A percentile compares a stretch with the other conserved stretches of the same genome.
phyloP scores from a whole-genome alignment of 2,888 invertebrate genomes.

The Spialia ferax region DNA sequence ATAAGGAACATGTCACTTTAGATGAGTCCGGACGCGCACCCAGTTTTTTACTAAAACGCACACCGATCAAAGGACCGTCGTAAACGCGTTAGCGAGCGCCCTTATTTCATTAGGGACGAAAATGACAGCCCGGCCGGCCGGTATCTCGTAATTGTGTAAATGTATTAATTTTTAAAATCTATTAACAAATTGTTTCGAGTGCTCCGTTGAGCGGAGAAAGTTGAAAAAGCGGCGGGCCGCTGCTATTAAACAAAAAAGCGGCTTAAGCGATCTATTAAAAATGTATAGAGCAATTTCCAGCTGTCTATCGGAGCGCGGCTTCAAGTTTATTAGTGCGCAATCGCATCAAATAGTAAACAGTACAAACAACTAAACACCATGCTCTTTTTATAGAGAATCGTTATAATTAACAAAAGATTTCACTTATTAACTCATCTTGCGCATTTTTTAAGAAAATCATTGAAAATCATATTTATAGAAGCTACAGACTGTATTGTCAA shows the following conservation, averaged over 20 bases:
- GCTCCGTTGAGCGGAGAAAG: slow-evolving; percentile 48
- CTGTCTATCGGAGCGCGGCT: slow-evolving; percentile 56
- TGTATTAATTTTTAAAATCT: slow-evolving; percentile 82
- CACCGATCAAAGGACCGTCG: slow-evolving; percentile 70
- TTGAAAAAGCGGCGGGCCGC: slow-evolving; percentile 64
- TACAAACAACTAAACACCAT: too few relatives aligned
- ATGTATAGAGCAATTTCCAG: slow-evolving; percentile 78
- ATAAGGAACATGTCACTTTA: too few relatives aligned
- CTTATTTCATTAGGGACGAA: slow-evolving; percentile 69
- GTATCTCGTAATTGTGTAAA: slow-evolving; percentile 68
- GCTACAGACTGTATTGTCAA: too few relatives aligned
- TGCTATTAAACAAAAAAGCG: slow-evolving; percentile 71
- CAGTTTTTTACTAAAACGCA: slow-evolving; percentile 65
- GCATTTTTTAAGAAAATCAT: too few relatives aligned
- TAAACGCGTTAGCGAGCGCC: slow-evolving; percentile 64
- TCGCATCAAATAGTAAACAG: slow-evolving; percentile 52
- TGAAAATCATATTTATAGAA: too few relatives aligned
- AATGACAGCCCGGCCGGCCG: slow-evolving; percentile 64
- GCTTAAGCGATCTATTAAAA: slow-evolving; percentile 82
- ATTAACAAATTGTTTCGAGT: slow-evolving; percentile 70
- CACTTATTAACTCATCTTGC: too few relatives aligned
- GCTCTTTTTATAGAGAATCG: too few relatives aligned
- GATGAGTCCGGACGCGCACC: slow-evolving; percentile 69
- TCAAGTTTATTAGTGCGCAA: slow-evolving; percentile 61
- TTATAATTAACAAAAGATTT: too few relatives aligned